These are phyloP conservation scores for Buathra laborator DNA, from an alignment of 2,888 invertebrate species.

Conservation along the genomic window DNA sequence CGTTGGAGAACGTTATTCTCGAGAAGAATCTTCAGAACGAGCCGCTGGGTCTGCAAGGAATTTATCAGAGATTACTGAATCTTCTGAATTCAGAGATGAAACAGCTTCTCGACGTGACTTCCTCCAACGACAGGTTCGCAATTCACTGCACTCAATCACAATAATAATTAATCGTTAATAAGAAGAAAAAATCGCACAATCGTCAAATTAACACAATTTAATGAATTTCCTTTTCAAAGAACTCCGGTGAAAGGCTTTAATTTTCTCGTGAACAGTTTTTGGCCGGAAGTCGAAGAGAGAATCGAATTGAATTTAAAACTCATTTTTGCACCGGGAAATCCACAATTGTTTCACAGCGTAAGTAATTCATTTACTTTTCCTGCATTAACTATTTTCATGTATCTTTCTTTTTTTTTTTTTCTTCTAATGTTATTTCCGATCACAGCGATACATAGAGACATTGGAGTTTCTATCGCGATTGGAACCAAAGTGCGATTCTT, in stretches of 20 bases:
- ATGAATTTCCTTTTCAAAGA: constrained; percentile 56
- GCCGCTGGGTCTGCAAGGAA: constrained; percentile 89
- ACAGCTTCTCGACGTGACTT: constrained; percentile 82
- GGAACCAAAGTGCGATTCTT: constrained; percentile 88
- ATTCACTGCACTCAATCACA: constrained; percentile 73
- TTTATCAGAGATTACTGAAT: constrained; percentile 90
- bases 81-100: constrained; percentile 91
- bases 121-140: constrained; percentile 79
- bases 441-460: constrained; percentile 91
- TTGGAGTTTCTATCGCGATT: constrained; percentile 91
- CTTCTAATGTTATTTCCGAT: constrained; percentile 53
- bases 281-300: constrained; percentile 94
- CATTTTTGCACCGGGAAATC: constrained; percentile 97
- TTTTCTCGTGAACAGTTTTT: constrained; percentile 94
- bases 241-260: constrained; percentile 88
- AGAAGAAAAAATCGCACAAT: background rate
- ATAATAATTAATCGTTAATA: constrained; percentile 70
- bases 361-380: constrained; percentile 40
- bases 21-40: constrained; percentile 88
- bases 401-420: constrained; percentile 27
- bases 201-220: constrained; percentile 17
- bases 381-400: background rate
- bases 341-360: constrained; percentile 92
- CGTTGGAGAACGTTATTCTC: constrained; percentile 90
- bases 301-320: constrained; percentile 92